phyloP scores from a whole-genome alignment of 2,888 invertebrate species.

The Drosophila monieri region DNA sequence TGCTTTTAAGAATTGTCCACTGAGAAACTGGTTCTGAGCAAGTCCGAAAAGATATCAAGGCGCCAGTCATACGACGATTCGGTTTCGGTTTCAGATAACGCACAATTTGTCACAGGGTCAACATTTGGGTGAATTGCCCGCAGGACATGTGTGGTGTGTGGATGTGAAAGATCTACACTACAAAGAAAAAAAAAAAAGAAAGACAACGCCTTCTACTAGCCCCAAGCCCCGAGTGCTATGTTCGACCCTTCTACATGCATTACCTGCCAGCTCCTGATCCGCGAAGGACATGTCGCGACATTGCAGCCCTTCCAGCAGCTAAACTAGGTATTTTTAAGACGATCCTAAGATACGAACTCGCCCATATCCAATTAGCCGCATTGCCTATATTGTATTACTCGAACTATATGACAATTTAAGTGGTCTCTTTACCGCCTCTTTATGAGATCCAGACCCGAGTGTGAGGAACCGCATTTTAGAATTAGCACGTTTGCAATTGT shows the following conservation, averaged over 20 bases:
- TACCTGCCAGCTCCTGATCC: constrained; percentile 60
- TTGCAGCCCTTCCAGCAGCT: constrained; percentile 22
- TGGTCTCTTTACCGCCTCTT: constrained; percentile 16
- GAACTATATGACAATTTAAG: constrained; percentile 36
- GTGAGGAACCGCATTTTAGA: constrained; percentile 32
- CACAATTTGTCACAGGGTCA: not conserved
- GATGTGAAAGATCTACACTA: constrained; percentile 14
- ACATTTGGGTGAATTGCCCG: not conserved
- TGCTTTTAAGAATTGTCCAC: constrained; percentile 81
- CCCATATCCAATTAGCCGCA: constrained; percentile 23
- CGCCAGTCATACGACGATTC: constrained; percentile 50
- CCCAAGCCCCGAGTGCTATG: constrained; percentile 32
- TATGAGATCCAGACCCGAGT: constrained; percentile 14
- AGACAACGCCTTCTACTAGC: constrained; percentile 3
- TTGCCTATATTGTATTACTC: constrained; percentile 16
- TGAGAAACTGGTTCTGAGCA: constrained; percentile 80
- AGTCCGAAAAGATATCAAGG: constrained; percentile 32
- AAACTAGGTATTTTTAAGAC: constrained; percentile 51
- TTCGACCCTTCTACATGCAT: constrained; percentile 63
- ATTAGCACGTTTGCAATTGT: constrained; percentile 43
- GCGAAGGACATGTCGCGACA: constrained; percentile 55
- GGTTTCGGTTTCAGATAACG: constrained; percentile 80
- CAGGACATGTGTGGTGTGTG: constrained; percentile 11
- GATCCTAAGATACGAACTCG: constrained; percentile 16
- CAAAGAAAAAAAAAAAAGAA: not conserved